Evolutionary conservation across 2,113 vertebrate species (phyloP).

Genomic region (Limnothrissa miodon): DNA sequence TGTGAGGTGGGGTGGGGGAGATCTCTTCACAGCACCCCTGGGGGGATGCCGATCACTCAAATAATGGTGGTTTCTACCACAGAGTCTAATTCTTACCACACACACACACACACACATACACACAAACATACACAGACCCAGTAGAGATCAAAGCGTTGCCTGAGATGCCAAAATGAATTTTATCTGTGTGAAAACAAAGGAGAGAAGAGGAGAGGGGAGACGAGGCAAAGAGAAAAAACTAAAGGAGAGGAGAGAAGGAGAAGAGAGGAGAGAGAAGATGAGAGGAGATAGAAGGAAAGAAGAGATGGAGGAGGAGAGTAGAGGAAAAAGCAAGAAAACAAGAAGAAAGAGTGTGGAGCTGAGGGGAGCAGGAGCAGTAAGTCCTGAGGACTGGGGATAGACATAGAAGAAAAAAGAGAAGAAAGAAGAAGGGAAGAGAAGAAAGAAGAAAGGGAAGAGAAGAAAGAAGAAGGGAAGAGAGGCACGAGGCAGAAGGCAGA

Average conservation of each 20-base stretch:
- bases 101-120: too few species aligned
- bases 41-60: not conserved
- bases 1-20: not conserved
- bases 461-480: not conserved
- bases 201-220: not conserved
- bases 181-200: not conserved
- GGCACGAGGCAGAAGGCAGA: not conserved
- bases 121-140: not conserved
- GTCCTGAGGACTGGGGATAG: conserved; percentile 19
- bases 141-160: not conserved
- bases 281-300: too few species aligned
- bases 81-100: not conserved
- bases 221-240: not conserved
- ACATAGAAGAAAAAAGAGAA: not conserved
- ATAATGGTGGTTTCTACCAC: not conserved
- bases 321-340: not conserved
- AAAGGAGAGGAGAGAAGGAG: not conserved
- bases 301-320: not conserved
- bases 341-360: too few species aligned
- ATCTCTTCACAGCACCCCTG: not conserved
- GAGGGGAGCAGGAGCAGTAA: not conserved
- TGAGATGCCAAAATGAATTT: not conserved
- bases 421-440: not conserved
- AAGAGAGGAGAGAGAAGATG: not conserved
- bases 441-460: not conserved